These are phyloP conservation scores for Drosophila paracracens DNA, from an alignment of 2,888 invertebrate genomes.

Conservation along the genomic window DNA sequence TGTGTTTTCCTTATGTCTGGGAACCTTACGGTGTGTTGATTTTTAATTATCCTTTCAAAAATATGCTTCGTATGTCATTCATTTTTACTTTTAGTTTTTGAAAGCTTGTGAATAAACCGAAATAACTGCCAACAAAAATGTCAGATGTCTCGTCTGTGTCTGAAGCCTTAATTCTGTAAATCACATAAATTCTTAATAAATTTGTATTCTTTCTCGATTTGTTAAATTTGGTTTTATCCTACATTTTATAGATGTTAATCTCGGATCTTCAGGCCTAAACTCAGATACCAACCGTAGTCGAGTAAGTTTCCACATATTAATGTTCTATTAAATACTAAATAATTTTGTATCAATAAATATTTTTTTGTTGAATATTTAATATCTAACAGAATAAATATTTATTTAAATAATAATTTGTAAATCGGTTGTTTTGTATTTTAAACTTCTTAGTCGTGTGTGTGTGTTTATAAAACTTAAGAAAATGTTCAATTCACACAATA, in stretches of 20 bases:
- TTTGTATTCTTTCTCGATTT: background rate
- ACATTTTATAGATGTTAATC: background rate
- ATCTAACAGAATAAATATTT: background rate
- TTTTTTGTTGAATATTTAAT: background rate
- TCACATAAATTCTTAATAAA: background rate
- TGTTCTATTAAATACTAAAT: too few species aligned
- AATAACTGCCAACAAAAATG: background rate
- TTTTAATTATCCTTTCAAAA: background rate
- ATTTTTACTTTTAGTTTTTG: background rate
- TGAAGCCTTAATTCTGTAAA: background rate
- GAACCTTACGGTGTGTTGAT: background rate
- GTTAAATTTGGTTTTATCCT: background rate
- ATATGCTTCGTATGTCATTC: background rate
- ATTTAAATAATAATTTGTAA: background rate
- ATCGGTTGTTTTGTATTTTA: background rate
- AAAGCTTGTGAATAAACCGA: background rate
- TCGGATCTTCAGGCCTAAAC: background rate
- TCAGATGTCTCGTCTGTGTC: background rate
- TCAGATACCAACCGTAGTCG: background rate
- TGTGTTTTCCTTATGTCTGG: background rate
- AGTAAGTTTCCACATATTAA: background rate
- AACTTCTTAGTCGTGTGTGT: too few species aligned
- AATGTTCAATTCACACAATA: background rate
- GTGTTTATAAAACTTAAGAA: background rate
- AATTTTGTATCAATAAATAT: background rate